These are phyloP conservation scores for Amphipyra berbera DNA, from an alignment of 2,888 invertebrate species.

Conservation along the genomic window DNA sequence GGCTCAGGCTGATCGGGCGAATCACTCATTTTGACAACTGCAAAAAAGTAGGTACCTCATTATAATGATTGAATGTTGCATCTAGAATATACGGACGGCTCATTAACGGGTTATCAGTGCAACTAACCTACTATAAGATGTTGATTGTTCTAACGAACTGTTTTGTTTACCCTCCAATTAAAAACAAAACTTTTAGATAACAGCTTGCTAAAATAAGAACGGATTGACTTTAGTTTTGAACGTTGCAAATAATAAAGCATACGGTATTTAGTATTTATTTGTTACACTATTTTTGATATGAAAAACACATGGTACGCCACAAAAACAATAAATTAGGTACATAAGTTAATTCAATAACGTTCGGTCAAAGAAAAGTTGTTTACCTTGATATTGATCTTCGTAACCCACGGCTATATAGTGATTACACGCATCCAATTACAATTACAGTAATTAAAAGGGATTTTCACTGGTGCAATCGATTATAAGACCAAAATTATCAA, in stretches of 20 bases:
- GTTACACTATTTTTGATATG: neutral
- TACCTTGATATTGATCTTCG: conserved; percentile 67
- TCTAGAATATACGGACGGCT: conserved; percentile 7
- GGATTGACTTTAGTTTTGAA: neutral
- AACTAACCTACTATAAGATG: conserved; percentile 10
- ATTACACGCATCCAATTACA: conserved; percentile 15
- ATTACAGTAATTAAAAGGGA: conserved; percentile 4
- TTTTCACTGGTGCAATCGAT: conserved; percentile 16
- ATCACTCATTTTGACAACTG: conserved; percentile 78
- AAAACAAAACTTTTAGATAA: conserved; percentile 37
- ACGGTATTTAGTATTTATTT: neutral
- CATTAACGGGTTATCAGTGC: conserved; percentile 7
- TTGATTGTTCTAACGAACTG: conserved; percentile 24
- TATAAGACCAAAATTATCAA: conserved; percentile 38
- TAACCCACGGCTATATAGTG: conserved; percentile 10
- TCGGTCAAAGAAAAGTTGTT: conserved; percentile 67
- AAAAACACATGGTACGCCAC: conserved; percentile 53
- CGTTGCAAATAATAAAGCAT: neutral
- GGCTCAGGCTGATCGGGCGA: conserved; percentile 83
- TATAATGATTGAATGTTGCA: neutral
- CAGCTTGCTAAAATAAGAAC: neutral
- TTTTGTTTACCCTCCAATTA: conserved; percentile 68
- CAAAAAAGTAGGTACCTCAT: conserved; percentile 23
- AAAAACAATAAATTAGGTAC: conserved; percentile 42
- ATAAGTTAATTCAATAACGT: conserved; percentile 56